Evolutionary conservation across 1,140 invertebrate species (phyloP).

Genomic region (Drosophila baimaii): DNA sequence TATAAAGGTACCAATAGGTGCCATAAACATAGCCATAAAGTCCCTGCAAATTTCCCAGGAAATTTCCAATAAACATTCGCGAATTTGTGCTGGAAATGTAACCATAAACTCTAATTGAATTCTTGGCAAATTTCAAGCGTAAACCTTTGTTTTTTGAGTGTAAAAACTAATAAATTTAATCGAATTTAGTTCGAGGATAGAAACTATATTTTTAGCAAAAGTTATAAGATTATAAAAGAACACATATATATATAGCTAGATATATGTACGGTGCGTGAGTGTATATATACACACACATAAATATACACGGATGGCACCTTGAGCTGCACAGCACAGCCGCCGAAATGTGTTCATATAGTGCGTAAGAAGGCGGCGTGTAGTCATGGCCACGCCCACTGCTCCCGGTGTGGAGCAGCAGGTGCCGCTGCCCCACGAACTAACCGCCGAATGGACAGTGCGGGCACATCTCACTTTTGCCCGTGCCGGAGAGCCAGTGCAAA

Average conservation of each 20-base stretch:
- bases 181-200: constrained; percentile 35
- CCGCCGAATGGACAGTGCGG: constrained; percentile 84
- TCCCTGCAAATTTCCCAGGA: background rate
- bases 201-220: constrained; percentile 68
- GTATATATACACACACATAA: constrained; percentile 6
- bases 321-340: constrained; percentile 26
- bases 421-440: constrained; percentile 77
- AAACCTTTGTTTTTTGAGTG: constrained; percentile 13
- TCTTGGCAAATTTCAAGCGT: background rate
- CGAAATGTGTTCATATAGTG: constrained; percentile 26
- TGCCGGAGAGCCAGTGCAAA: constrained; percentile 68
- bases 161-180: constrained; percentile 31
- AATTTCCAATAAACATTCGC: constrained; percentile 13
- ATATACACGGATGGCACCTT: constrained; percentile 41
- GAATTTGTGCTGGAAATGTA: too few species aligned
- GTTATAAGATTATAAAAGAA: constrained; percentile 46
- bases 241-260: constrained; percentile 3
- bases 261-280: constrained; percentile 43
- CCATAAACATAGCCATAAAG: background rate
- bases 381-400: constrained; percentile 27
- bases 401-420: constrained; percentile 11
- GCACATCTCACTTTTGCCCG: constrained; percentile 81
- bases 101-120: too few species aligned
- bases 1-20: too few species aligned
- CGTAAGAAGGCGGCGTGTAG: constrained; percentile 23